Percentiles rank a stretch among this genome's conserved stretches.
Evolutionary conservation across 1,140 invertebrate genomes (phyloP).

Genomic region (Drosophila sechellia): DNA sequence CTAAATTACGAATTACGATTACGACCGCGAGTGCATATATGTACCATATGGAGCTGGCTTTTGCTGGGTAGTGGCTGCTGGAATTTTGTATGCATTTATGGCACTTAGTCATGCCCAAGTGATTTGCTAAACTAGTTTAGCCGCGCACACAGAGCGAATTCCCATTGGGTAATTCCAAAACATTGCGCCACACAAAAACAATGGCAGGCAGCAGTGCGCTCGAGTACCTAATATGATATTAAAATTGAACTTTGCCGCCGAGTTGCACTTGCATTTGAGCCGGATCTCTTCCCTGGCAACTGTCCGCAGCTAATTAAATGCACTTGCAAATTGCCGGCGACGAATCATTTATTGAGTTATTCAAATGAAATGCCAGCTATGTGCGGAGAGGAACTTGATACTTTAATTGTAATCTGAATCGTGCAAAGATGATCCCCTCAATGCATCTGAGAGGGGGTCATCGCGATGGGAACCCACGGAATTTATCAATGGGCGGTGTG

Average conservation of each 20-base stretch:
- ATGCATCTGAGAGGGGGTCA: background rate
- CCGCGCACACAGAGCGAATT: constrained; percentile 42
- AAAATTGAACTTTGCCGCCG: constrained; percentile 56
- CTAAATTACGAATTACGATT: constrained; percentile 56
- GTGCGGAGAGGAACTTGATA: constrained; percentile 65
- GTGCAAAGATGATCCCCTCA: constrained; percentile 40
- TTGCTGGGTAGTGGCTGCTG: constrained; percentile 3
- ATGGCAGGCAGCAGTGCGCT: constrained; percentile 43
- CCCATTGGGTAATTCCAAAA: constrained; percentile 70
- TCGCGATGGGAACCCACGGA: constrained; percentile 13
- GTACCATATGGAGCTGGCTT: background rate
- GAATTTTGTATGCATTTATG: constrained; percentile 82
- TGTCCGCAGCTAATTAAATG: constrained; percentile 58
- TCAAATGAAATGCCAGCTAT: constrained; percentile 76
- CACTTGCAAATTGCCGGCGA: constrained; percentile 55
- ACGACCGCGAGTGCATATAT: constrained; percentile 15
- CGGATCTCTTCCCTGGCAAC: constrained; percentile 62
- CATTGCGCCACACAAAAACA: constrained; percentile 54
- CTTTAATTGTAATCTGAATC: constrained; percentile 63
- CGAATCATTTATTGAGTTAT: constrained; percentile 75
- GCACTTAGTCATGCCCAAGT: constrained; percentile 80
- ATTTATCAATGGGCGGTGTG: constrained; percentile 36
- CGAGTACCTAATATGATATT: constrained; percentile 70
- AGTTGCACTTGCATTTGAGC: constrained; percentile 45
- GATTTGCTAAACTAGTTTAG: constrained; percentile 80